Base-by-base conservation (phyloP, 35 echinoderm and acorn worm genomes). In the Lytechinus pictus region DNA sequence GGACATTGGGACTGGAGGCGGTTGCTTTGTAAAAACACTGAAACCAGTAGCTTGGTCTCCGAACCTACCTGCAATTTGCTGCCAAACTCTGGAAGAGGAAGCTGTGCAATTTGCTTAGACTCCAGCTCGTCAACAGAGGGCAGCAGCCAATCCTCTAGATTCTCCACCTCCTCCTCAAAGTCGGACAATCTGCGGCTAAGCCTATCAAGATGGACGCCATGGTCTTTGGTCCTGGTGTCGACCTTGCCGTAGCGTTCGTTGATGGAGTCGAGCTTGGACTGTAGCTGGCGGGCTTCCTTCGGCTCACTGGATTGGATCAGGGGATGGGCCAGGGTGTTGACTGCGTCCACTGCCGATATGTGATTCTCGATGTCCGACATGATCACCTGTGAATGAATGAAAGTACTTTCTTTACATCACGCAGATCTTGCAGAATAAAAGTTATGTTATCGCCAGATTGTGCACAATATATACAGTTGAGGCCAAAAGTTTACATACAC, bases 111-210 rank as follows among this genome's bases (percentile, higher is more conserved):
- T 56, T 99, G 93, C 88, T 97, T 98, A 12, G 96, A 97, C 55
- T 99, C 98, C 88, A 98, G 88, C n/a, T 66, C 86, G 0, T 99
- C 96, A 44, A 98, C 88, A 13, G 96, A 55, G 8, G 98, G 98
- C 58, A 99, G 95, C 24, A 98, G 71, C 98, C 98, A 99, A 92
- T 99, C 98, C 86, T 99, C 98, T 71, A 99, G 95, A 54, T 97
- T 95, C 91, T 99, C 98, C 9, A 99, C 98, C 87, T 96, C 89
- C n/a, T 96, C 95, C 87, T 98, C 97, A 91, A 98, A 99, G 58
- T 99, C 97, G 6, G 86, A 61, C 52, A 98, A 93, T 28, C 96
- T 99, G 86, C 95, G 72, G 55, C 91, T 89, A 4, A 99, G 93
- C 8, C 54, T 61, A 5, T 98, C 97, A 33, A 99, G 94, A 95